Evolutionary conservation across 1,140 invertebrate genomes (phyloP), one percentile per base, ranked within the genome.

Genomic region (Lasioglossum albipes): DNA sequence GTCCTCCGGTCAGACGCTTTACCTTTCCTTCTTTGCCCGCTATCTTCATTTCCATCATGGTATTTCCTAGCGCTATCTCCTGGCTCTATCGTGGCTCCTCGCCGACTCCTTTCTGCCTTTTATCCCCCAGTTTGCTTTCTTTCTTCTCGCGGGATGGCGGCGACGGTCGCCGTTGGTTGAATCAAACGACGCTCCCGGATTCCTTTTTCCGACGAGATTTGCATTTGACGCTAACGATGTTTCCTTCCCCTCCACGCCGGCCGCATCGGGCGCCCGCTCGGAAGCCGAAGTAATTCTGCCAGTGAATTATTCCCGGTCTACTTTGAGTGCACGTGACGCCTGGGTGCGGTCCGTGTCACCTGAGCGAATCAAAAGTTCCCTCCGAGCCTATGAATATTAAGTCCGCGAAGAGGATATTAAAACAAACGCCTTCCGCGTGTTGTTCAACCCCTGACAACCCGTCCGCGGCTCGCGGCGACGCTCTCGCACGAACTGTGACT

Each of bases 31-130:
- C 73, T 84, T 59, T 52, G 36, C 54, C 42, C 59, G 67, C 84
- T 82, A 82, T 85, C 79, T 82, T 74, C 59, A 75, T 80, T 69
- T 75, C 73, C 79, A 80, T 80, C 79, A 42, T 65, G 54, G 65
- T 68, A 52, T 80, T 75, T 45, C 64, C 52, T 65, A 75, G 73
- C 42, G 42, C 75, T 77, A 77, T 77, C 75, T 77, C 54, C 10
- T 2, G 22, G 13, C 22, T 61, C 62, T 59, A 79, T 79, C 70
- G 45, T 18, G 13, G 20, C 57, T 27, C 27, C 27, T 27, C 64
- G 7, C 75, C 69, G 42, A 69, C 66, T 66, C 41, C 57, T 82
- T 36, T 57, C 27, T 41, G 20, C 22, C 64, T 81, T 68, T 72
- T 59, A 72, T 54, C 73, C 71, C 67, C 67, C 61, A 62, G 70